A percentile compares a stretch with the other conserved stretches of the same genome.
Conservation (phyloP, 35 echinoderm and acorn worm genomes). For the Apostichopus japonicus region DNA sequence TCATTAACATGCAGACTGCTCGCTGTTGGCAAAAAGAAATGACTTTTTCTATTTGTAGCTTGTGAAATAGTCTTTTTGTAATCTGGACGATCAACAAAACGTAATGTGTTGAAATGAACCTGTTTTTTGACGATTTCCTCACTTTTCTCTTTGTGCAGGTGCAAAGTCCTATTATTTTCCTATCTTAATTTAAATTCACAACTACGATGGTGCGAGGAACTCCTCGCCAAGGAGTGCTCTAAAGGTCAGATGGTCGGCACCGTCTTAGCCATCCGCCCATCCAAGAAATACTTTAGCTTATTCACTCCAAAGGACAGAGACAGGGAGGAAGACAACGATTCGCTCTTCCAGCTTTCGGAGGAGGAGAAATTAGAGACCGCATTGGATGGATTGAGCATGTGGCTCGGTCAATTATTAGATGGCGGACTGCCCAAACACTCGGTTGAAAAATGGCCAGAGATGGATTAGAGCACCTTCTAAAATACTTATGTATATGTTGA, state of each 20-base stretch:
- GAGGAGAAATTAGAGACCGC: neutral
- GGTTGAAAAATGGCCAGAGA: slow-evolving; percentile 29
- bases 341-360: neutral
- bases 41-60: too few species aligned
- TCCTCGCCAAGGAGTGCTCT: neutral
- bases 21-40: too few species aligned
- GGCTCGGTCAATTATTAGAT: slow-evolving; percentile 10
- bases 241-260: neutral
- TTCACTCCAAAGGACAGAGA: slow-evolving; percentile 3
- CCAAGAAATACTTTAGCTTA: slow-evolving; percentile 23
- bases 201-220: slow-evolving; percentile 19
- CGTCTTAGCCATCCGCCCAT: slow-evolving; percentile 9
- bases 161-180: neutral
- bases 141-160: neutral
- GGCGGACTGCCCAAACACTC: neutral
- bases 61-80: too few species aligned
- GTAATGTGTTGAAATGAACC: too few species aligned
- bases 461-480: neutral
- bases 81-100: too few species aligned
- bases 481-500: neutral
- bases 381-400: slow-evolving; percentile 26
- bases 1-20: too few species aligned
- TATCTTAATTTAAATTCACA: slow-evolving; percentile 14
- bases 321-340: too few species aligned
- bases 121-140: too few species aligned